A percentile compares a stretch with the other conserved stretches of the same genome.
These are phyloP conservation scores for Drosophila sordidapex DNA, from an alignment of 2,888 invertebrate species.

Conservation along the genomic window DNA sequence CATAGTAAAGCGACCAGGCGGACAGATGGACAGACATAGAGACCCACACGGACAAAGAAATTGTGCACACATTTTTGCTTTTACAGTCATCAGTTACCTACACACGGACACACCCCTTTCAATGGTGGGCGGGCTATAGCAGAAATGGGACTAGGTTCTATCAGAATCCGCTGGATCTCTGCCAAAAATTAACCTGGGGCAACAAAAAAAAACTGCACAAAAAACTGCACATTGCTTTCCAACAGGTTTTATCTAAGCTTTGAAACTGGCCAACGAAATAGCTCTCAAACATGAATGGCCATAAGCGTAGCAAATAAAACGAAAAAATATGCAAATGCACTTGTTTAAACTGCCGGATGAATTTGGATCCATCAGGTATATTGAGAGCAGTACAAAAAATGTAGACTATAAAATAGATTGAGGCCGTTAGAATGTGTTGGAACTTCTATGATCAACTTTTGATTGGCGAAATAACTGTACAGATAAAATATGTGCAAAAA, in stretches of 20 bases:
- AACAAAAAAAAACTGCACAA: constrained; percentile 4
- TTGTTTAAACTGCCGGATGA: constrained; percentile 25
- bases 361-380: constrained; percentile 46
- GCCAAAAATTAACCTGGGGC: constrained; percentile 30
- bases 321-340: constrained; percentile 61
- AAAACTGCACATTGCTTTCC: constrained; percentile 42
- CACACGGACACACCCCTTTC: constrained; percentile 12
- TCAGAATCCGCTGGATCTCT: constrained; percentile 32
- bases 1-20: constrained; percentile 12
- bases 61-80: constrained; percentile 43
- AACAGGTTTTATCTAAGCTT: constrained; percentile 58
- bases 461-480: not conserved
- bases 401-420: not conserved
- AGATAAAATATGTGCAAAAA: not conserved
- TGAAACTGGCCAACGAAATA: constrained; percentile 46
- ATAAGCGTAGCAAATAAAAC: constrained; percentile 16
- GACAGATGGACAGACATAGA: not conserved
- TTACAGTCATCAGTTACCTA: constrained; percentile 1
- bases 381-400: constrained; percentile 24
- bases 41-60: constrained; percentile 35
- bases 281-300: constrained; percentile 24
- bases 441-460: not conserved
- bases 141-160: constrained; percentile 8
- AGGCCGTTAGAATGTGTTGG: not conserved
- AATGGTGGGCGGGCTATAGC: not conserved